Evolutionary conservation across 1,140 invertebrate species (phyloP).

Genomic region (Bursaphelenchus mucronatus): DNA sequence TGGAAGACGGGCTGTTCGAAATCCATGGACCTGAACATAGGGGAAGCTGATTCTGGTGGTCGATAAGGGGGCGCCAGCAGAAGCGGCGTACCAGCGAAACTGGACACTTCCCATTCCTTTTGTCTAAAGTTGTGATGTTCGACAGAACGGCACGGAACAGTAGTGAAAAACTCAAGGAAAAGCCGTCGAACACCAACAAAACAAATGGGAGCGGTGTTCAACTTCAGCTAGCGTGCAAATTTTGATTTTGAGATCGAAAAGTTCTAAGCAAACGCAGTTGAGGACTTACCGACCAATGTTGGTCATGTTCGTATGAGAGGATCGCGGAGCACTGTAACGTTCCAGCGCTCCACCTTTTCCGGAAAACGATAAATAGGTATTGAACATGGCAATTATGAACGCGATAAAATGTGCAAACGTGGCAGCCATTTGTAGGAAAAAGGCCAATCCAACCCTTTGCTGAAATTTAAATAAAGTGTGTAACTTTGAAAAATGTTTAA

Average conservation of each 20-base stretch:
- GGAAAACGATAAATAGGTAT: conserved; percentile 55
- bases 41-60: conserved; percentile 21
- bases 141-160: background rate
- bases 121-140: background rate
- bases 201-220: too few relatives aligned
- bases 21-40: conserved; percentile 54
- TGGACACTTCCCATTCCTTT: conserved; percentile 20
- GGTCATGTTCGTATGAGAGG: conserved; percentile 56
- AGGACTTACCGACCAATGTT: conserved; percentile 46
- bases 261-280: background rate
- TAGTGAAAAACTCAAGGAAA: too few relatives aligned
- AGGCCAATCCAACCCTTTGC: conserved; percentile 58
- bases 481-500: background rate
- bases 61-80: conserved; percentile 15
- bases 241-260: too few relatives aligned
- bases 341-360: conserved; percentile 48
- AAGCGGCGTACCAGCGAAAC: conserved; percentile 23
- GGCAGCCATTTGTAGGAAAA: conserved; percentile 59
- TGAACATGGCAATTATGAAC: conserved; percentile 56
- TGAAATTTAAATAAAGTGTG: conserved; percentile 32
- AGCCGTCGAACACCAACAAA: too few relatives aligned
- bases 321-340: conserved; percentile 49
- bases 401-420: conserved; percentile 58
- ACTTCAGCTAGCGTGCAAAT: too few relatives aligned
- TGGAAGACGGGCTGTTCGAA: conserved; percentile 58